Percentiles rank a stretch among this genome's conserved stretches.
These are phyloP conservation scores for Sorex maritimensis DNA, from an alignment of 2,797 vertebrate genomes.

Conservation along the genomic window DNA sequence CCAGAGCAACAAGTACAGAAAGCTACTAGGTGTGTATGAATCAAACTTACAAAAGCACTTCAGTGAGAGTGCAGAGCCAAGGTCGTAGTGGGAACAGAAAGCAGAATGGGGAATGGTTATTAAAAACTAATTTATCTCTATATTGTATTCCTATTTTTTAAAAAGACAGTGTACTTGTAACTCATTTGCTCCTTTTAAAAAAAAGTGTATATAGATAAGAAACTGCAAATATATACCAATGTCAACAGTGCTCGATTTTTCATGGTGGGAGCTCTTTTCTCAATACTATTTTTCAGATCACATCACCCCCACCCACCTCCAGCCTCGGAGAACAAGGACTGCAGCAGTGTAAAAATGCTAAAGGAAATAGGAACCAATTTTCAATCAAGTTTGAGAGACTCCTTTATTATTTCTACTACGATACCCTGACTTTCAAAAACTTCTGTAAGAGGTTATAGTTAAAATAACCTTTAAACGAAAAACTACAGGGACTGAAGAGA, in stretches of 20 bases:
- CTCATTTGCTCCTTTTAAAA: background rate
- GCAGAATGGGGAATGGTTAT: background rate
- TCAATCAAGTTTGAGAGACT: background rate
- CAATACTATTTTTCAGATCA: background rate
- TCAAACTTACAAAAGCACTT: slow-evolving; percentile 48
- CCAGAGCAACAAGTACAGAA: background rate
- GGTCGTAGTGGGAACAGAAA: background rate
- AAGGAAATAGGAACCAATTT: background rate
- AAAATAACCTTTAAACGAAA: slow-evolving; percentile 54
- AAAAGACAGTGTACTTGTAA: slow-evolving; percentile 28
- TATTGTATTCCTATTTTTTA: slow-evolving; percentile 7
- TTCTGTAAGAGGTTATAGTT: slow-evolving; percentile 46
- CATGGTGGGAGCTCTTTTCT: slow-evolving; percentile 10
- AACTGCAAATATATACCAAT: slow-evolving; percentile 25
- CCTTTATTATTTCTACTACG: background rate
- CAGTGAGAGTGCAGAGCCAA: background rate
- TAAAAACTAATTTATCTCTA: slow-evolving; percentile 1
- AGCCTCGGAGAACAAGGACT: background rate
- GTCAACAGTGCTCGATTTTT: slow-evolving; percentile 38
- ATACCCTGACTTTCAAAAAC: background rate
- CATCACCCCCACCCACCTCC: background rate
- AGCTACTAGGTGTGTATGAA: background rate
- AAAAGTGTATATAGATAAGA: background rate
- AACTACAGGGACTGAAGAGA: background rate
- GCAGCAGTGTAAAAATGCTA: background rate